Conservation (phyloP, 1,140 invertebrate genomes). For the Hirudo medicinalis region DNA sequence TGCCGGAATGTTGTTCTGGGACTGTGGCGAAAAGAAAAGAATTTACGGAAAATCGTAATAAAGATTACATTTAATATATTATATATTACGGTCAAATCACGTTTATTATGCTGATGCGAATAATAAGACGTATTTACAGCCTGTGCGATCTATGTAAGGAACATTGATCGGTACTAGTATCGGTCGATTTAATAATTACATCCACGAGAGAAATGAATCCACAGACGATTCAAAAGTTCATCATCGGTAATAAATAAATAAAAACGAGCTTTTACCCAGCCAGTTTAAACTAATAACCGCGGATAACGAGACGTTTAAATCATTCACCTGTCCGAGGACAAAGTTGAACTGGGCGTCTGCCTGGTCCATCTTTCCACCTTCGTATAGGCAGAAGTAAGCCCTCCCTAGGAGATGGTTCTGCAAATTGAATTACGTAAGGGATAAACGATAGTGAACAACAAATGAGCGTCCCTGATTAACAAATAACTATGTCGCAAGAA, state of each 20-base stretch:
- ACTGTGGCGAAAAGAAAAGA: conserved; percentile 45
- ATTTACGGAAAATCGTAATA: neutral
- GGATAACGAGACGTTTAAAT: neutral
- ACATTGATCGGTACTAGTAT: no score
- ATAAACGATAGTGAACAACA: neutral
- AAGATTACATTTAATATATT: neutral
- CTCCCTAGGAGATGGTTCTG: conserved; percentile 88
- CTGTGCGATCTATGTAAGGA: no score
- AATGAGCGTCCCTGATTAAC: neutral
- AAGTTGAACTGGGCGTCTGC: conserved; percentile 99
- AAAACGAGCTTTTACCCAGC: no score
- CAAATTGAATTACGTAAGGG: conserved; percentile 23
- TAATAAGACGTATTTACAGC: no score
- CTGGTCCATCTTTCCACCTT: conserved; percentile 98
- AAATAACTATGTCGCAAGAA: neutral
- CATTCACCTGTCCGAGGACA: conserved; percentile 62
- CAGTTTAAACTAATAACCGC: neutral
- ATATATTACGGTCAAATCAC: no score
- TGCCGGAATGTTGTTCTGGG: conserved; percentile 80
- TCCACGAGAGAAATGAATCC: no score
- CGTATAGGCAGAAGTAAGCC: conserved; percentile 92
- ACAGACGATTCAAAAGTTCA: no score
- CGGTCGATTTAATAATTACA: no score
- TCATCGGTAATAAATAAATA: no score
- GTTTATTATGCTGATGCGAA: no score